phyloP scores from a whole-genome alignment of 2,888 invertebrate species.

The Poecilus cupreus region DNA sequence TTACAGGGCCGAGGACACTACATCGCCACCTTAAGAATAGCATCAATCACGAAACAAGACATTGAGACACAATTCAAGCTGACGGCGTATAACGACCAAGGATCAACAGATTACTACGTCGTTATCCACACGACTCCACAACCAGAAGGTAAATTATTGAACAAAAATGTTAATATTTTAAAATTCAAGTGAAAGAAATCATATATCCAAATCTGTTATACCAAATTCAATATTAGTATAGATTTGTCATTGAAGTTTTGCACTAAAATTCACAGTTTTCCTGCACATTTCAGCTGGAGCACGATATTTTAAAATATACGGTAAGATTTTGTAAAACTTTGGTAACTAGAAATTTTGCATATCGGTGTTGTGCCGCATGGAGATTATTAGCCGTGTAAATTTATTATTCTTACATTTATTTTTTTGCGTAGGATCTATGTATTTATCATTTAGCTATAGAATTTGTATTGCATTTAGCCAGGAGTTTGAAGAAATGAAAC shows the following conservation, averaged over 20 bases:
- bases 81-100: slow-evolving; percentile 81
- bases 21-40: slow-evolving; percentile 80
- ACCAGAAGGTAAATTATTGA: slow-evolving; percentile 73
- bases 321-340: slow-evolving; percentile 35
- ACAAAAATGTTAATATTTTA: not conserved
- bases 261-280: slow-evolving; percentile 47
- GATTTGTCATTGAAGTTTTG: slow-evolving; percentile 27
- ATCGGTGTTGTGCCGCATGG: not conserved
- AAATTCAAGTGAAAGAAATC: not conserved
- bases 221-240: not conserved
- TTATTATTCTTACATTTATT: not conserved
- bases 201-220: not conserved
- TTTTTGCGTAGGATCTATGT: not conserved
- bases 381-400: not conserved
- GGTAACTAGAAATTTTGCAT: not conserved
- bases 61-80: slow-evolving; percentile 83
- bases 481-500: no score
- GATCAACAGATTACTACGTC: slow-evolving; percentile 79
- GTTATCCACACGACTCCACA: slow-evolving; percentile 81
- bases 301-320: slow-evolving; percentile 57
- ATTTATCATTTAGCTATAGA: not conserved
- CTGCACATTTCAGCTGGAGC: slow-evolving; percentile 57
- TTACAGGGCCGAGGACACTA: slow-evolving; percentile 80
- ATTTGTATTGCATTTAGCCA: not conserved
- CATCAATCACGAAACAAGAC: slow-evolving; percentile 83